Percentiles rank a stretch among this genome's conserved stretches.
phyloP scores from a whole-genome alignment of 2,797 vertebrate species.

The Scolopax bukidnonensis region DNA sequence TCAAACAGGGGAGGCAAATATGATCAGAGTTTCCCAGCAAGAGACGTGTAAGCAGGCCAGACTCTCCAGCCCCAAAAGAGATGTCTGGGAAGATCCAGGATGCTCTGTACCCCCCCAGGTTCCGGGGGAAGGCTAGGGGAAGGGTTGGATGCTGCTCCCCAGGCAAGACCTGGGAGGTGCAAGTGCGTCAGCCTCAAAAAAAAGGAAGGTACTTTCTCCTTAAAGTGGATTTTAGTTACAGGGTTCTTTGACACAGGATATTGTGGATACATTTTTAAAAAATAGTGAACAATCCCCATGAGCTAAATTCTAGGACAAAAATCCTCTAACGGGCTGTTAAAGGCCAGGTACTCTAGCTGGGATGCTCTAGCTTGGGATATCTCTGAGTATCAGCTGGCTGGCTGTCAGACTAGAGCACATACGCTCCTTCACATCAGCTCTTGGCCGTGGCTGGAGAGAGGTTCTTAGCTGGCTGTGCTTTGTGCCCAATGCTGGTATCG shows the following conservation, averaged over 20 bases:
- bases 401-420: background rate
- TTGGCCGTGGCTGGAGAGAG: background rate
- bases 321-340: background rate
- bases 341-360: background rate
- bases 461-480: background rate
- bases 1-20: background rate
- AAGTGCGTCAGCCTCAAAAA: background rate
- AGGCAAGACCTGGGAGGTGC: background rate
- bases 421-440: background rate
- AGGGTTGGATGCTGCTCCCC: background rate
- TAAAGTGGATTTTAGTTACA: background rate
- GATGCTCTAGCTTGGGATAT: background rate
- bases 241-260: background rate
- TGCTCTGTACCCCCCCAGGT: background rate
- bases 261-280: background rate
- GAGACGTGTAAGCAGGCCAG: background rate
- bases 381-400: background rate
- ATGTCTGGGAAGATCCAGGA: background rate
- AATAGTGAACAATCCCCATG: accelerated
- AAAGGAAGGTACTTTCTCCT: background rate
- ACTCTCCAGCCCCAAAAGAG: background rate
- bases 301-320: background rate
- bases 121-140: background rate
- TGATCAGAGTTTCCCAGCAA: background rate
- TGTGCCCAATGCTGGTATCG: too few species aligned